These are phyloP conservation scores for Pararge aegeria DNA, from an alignment of 1,140 invertebrate species.

Conservation along the genomic window DNA sequence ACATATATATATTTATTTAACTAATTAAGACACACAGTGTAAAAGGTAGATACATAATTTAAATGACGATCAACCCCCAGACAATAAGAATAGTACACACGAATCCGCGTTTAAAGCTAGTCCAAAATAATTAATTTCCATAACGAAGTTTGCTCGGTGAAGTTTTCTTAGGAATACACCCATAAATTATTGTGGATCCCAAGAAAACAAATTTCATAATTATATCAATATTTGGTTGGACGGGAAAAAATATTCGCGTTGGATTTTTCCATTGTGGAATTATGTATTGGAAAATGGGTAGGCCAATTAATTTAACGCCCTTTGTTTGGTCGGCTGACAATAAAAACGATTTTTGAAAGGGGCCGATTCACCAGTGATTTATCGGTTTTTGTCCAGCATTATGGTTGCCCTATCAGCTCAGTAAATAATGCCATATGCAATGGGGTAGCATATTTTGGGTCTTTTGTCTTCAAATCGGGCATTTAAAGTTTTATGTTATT, in stretches of 20 bases:
- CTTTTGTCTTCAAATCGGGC: not conserved
- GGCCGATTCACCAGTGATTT: slow-evolving; percentile 14
- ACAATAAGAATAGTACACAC: too few species aligned
- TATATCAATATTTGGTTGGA: slow-evolving; percentile 4
- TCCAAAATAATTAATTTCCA: too few species aligned
- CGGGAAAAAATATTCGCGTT: slow-evolving; percentile 1
- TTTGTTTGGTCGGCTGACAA: slow-evolving; percentile 27
- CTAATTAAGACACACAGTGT: too few species aligned
- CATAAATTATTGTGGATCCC: not conserved
- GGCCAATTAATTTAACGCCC: slow-evolving; percentile 27
- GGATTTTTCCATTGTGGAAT: slow-evolving; percentile 21
- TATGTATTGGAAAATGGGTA: slow-evolving; percentile 26
- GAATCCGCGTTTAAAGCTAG: too few species aligned
- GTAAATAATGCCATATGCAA: slow-evolving; percentile 8
- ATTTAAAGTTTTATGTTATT: too few species aligned
- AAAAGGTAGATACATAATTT: too few species aligned
- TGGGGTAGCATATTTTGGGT: slow-evolving; percentile 1
- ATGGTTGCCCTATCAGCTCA: not conserved
- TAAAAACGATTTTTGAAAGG: slow-evolving; percentile 24
- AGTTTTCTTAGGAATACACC: too few species aligned
- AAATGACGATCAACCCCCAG: too few species aligned
- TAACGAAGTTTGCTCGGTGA: too few species aligned
- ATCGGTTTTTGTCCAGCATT: slow-evolving; percentile 23
- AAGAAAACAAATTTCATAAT: slow-evolving; percentile 20
- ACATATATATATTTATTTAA: too few species aligned